These are phyloP conservation scores for Pandemis cinnamomeana DNA, from an alignment of 2,888 invertebrate species.

Conservation along the genomic window DNA sequence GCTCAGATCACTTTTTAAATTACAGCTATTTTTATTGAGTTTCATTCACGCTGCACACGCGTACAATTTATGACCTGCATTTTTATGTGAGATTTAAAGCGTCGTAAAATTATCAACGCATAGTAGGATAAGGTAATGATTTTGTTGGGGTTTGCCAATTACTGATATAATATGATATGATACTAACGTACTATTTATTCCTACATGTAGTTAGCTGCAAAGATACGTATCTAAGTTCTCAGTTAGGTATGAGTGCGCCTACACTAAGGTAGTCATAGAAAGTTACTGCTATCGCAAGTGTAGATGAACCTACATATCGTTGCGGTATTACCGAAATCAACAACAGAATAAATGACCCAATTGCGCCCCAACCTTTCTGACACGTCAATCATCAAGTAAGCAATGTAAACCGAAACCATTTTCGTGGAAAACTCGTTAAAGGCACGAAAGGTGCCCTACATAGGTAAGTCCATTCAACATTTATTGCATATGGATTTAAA, in stretches of 20 bases:
- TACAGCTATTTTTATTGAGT: constrained; percentile 25
- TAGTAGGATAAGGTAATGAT: neutral
- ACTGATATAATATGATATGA: too few species aligned
- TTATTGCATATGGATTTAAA: constrained; percentile 19
- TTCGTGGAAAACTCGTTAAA: constrained; percentile 33
- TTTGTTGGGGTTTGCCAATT: neutral
- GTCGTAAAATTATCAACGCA: neutral
- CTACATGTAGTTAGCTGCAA: too few species aligned
- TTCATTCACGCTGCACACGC: constrained; percentile 15
- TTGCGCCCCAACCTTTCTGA: constrained; percentile 9
- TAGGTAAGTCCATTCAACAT: constrained; percentile 16
- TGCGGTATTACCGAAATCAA: neutral
- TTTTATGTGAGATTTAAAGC: constrained; percentile 25
- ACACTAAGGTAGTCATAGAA: too few species aligned
- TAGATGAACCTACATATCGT: neutral
- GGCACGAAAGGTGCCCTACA: constrained; percentile 29
- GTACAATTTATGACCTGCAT: constrained; percentile 27
- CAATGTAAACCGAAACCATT: constrained; percentile 23
- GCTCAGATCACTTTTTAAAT: constrained; percentile 30
- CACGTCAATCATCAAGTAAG: constrained; percentile 30
- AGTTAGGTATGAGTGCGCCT: too few species aligned
- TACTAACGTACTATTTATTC: too few species aligned
- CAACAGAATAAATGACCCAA: constrained; percentile 19
- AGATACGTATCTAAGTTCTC: too few species aligned
- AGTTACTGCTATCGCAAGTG: too few species aligned